Base-by-base conservation (phyloP, 2,888 invertebrate species). In the Drosophila koepferae region DNA sequence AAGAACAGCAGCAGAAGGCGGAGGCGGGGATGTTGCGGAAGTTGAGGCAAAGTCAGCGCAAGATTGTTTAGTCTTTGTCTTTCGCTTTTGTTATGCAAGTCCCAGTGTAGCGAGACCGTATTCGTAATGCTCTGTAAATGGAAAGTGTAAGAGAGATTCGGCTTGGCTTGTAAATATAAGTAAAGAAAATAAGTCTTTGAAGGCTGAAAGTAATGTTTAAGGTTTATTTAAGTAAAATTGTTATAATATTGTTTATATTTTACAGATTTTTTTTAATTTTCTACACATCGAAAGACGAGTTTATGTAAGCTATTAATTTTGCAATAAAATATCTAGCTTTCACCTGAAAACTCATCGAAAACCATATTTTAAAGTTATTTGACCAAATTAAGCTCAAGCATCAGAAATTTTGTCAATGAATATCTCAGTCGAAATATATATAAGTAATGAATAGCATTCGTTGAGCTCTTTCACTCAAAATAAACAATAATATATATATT, bases 11-110 rank as follows among this genome's bases (percentile, higher is more conserved):
- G 36, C 5, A 16, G 10, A 1, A 38, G 51, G 5, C 23, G n/a
- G 2, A 4, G 44, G 10, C 40, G 46, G 28, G 54, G 40, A 12
- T 6, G 23, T 34, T 46, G 18, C 46, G 46, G 43, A 43, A 64
- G 60, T 36, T 61, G 40, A 58, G 60, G 40, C 63, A 51, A 49
- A 77, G 44, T 43, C 46, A 58, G 40, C 20, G 46, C 60, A 73
- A 68, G 73, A 78, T 64, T 74, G 67, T 62, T 78, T 59, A 63
- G 79, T 56, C 79, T 77, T 78, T 67, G 69, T 65, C 74, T 65
- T 63, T 63, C 12, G 74, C 69, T 76, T 67, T 68, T 78, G 64
- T 62, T 64, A 31, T 67, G 44, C 18, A 18, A 23, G 40, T 51
- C 36, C 23, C 14, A 9, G 8, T 40, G 14, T 12, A 2, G 14